Conservation (phyloP, 1,140 invertebrate species). For the Scaptomyza montana region DNA sequence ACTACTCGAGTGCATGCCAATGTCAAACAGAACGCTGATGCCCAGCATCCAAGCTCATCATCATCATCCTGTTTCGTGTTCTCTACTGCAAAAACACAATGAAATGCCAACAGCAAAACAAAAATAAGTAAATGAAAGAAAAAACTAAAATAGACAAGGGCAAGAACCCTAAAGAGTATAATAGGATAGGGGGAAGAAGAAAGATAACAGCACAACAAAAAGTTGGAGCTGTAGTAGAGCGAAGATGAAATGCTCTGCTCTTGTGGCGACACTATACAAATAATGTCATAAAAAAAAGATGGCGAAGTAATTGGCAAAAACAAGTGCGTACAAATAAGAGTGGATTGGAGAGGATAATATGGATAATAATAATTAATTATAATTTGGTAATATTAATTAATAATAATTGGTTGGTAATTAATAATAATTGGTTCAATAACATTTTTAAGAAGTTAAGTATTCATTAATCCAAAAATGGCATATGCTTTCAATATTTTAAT, state of each 20-base stretch:
- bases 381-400: no score
- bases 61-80: constrained; percentile 17
- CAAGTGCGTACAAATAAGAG: constrained; percentile 21
- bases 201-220: constrained; percentile 6
- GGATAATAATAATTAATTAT: not conserved
- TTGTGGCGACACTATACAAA: not conserved
- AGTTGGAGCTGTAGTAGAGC: constrained; percentile 13
- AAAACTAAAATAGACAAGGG: constrained; percentile 12
- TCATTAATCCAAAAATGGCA: not conserved
- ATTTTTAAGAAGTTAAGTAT: no score
- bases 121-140: constrained; percentile 38
- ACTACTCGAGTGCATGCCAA: constrained; percentile 54
- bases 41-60: constrained; percentile 7
- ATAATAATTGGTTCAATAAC: not conserved
- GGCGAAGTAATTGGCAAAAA: not conserved
- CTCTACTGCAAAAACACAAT: constrained; percentile 50
- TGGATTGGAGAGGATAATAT: constrained; percentile 37
- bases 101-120: constrained; percentile 50
- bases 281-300: constrained; percentile 26
- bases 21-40: constrained; percentile 58
- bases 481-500: not conserved
- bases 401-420: no score
- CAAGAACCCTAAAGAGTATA: constrained; percentile 7
- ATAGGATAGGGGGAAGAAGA: not conserved
- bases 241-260: constrained; percentile 50